Evolutionary conservation across 1,140 invertebrate species (phyloP).

Genomic region (Meloidogyne exigua): DNA sequence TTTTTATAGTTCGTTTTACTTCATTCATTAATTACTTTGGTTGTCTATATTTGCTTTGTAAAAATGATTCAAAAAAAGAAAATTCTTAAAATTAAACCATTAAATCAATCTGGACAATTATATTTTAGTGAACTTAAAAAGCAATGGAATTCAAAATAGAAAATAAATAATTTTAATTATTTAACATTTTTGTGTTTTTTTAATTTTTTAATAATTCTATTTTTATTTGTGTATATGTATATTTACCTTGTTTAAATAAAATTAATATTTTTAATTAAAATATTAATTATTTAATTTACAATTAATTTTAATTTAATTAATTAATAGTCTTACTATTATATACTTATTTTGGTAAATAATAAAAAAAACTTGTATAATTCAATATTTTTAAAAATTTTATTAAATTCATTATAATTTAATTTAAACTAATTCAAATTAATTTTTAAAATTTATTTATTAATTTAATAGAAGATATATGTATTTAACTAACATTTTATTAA

Average conservation of each 20-base stretch:
- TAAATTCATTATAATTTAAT: too few relatives aligned
- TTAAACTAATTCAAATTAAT: too few relatives aligned
- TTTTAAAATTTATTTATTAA: too few relatives aligned
- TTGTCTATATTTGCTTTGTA: not conserved
- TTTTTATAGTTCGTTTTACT: not conserved
- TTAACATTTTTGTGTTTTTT: not conserved
- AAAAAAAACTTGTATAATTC: too few relatives aligned
- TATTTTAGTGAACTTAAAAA: not conserved
- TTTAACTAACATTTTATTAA: too few relatives aligned
- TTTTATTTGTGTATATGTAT: not conserved
- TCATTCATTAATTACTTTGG: not conserved
- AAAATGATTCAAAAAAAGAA: not conserved
- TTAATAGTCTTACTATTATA: too few relatives aligned
- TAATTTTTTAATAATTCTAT: not conserved
- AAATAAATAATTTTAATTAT: not conserved
- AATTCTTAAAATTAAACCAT: not conserved
- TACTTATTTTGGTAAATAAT: too few relatives aligned
- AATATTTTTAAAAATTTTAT: too few relatives aligned
- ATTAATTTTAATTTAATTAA: too few relatives aligned
- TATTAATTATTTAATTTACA: too few relatives aligned
- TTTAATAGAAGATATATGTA: too few relatives aligned
- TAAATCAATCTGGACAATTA: not conserved
- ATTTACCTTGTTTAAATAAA: not conserved
- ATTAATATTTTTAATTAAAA: too few relatives aligned
- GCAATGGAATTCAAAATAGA: not conserved